phyloP scores from a whole-genome alignment of 2,888 invertebrate species.

The Escarpia spicata region DNA sequence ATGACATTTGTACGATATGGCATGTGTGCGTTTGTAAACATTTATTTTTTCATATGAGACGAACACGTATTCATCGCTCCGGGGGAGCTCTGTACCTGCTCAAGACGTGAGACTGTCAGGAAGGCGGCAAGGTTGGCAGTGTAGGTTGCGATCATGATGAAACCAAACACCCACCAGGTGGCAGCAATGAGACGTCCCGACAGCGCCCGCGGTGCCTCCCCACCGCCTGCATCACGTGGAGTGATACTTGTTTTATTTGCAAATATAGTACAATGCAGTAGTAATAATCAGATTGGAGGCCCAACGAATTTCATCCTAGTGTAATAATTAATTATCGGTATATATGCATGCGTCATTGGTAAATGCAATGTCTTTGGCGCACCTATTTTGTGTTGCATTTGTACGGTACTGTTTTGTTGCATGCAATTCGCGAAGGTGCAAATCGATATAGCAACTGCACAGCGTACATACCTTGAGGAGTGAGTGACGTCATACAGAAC shows the following conservation, averaged over 20 bases:
- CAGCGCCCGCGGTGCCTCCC: slow-evolving; percentile 77
- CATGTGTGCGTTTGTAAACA: neutral
- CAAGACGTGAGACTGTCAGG: slow-evolving; percentile 84
- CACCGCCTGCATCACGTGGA: slow-evolving; percentile 51
- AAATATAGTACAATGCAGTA: neutral
- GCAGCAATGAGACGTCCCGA: slow-evolving; percentile 95
- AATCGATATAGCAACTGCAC: neutral
- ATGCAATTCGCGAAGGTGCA: no score
- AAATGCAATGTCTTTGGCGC: neutral
- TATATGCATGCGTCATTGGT: neutral
- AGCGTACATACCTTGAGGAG: slow-evolving; percentile 76
- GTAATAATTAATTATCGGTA: neutral
- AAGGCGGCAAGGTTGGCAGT: slow-evolving; percentile 98
- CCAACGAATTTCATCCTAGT: neutral
- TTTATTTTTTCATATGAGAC: neutral
- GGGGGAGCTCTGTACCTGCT: neutral
- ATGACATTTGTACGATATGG: no score
- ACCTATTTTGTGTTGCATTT: no score
- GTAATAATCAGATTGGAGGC: neutral
- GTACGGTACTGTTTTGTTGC: no score
- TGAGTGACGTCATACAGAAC: slow-evolving; percentile 99
- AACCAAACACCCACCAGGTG: slow-evolving; percentile 99
- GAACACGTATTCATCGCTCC: neutral
- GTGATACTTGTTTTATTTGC: neutral
- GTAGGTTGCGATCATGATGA: slow-evolving; percentile 98